These are phyloP conservation scores for Magallana gigas DNA, from an alignment of 1,140 invertebrate genomes.

Conservation along the genomic window DNA sequence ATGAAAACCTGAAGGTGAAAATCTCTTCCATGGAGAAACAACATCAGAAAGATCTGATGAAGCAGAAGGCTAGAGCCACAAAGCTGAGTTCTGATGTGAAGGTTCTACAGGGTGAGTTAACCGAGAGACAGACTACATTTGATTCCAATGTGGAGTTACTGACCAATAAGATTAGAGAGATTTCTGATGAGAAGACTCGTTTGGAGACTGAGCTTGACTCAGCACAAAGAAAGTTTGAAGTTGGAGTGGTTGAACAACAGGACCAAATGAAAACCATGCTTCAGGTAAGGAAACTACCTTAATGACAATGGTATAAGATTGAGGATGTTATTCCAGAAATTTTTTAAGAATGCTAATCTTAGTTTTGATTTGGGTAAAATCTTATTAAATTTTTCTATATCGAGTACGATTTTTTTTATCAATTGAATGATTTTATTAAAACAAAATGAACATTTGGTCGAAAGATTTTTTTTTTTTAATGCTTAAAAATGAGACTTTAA, in stretches of 20 bases:
- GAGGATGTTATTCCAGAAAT: too few species aligned
- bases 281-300: slow-evolving; percentile 65
- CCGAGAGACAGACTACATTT: slow-evolving; percentile 71
- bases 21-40: slow-evolving; percentile 64
- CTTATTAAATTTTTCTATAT: too few species aligned
- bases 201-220: slow-evolving; percentile 73
- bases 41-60: slow-evolving; percentile 60
- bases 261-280: slow-evolving; percentile 70
- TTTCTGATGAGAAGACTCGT: slow-evolving; percentile 67
- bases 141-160: slow-evolving; percentile 74
- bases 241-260: slow-evolving; percentile 71
- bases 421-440: too few species aligned
- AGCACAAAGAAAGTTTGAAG: slow-evolving; percentile 71
- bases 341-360: too few species aligned
- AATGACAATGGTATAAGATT: neutral
- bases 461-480: too few species aligned
- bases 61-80: slow-evolving; percentile 65
- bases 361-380: too few species aligned
- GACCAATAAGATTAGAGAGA: slow-evolving; percentile 66
- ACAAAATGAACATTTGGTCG: too few species aligned
- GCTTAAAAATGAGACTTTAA: too few species aligned
- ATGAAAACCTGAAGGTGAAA: slow-evolving; percentile 64
- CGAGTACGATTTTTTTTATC: too few species aligned
- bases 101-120: slow-evolving; percentile 74
- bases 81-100: slow-evolving; percentile 68